These are phyloP conservation scores for Setophaga kirtlandii DNA, from an alignment of 2,113 vertebrate species.

Conservation along the genomic window DNA sequence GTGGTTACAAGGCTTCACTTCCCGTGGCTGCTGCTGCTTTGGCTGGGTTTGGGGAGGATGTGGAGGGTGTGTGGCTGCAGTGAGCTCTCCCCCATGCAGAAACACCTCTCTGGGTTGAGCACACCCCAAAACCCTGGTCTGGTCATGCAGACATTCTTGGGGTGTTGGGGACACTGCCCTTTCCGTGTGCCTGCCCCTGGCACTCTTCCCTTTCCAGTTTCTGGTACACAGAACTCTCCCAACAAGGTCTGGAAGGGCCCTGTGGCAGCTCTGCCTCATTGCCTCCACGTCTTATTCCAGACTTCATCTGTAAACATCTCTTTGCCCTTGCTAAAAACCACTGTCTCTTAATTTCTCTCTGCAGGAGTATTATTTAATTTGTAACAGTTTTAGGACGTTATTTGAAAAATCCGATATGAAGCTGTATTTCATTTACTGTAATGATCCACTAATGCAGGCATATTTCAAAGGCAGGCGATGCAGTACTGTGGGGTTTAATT, in stretches of 20 bases:
- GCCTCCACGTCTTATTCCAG: background rate
- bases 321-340: conserved; percentile 46
- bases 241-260: background rate
- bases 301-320: background rate
- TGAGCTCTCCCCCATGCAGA: background rate
- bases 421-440: conserved; percentile 59
- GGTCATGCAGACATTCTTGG: background rate
- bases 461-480: conserved; percentile 33
- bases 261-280: background rate
- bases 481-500: conserved; percentile 38
- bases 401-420: conserved; percentile 34
- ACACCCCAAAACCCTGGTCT: background rate
- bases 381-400: conserved; percentile 17
- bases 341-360: conserved; percentile 29
- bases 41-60: fast-evolving
- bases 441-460: conserved; percentile 15
- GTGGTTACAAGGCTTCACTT: background rate
- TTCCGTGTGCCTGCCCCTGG: background rate
- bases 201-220: background rate
- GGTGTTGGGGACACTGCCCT: background rate
- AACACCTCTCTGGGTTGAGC: background rate
- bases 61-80: background rate
- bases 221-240: background rate
- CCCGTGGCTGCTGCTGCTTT: fast-evolving
- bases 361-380: conserved; percentile 42